A percentile compares a stretch with the other conserved stretches of the same genome.
Evolutionary conservation across 2,797 vertebrate genomes (phyloP).

Genomic region (Enteromius anoplus): DNA sequence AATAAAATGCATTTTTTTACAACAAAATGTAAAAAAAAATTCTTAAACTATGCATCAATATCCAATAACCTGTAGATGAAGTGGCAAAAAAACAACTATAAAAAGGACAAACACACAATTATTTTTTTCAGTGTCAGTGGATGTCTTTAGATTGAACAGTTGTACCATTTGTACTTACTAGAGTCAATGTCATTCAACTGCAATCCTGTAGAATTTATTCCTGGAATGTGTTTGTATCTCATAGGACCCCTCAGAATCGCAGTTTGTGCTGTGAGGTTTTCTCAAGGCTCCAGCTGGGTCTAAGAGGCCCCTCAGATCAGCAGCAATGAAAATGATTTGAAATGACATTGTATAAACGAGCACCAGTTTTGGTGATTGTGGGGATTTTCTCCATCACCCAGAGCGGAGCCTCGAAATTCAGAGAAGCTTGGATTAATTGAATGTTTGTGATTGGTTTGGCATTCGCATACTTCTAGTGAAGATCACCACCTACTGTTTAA

Average conservation of each 20-base stretch:
- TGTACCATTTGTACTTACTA: neutral
- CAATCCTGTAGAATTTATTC: slow-evolving; percentile 6
- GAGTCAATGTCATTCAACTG: slow-evolving; percentile 1
- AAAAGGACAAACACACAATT: neutral
- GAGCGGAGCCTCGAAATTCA: neutral
- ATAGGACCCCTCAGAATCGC: neutral
- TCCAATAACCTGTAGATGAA: slow-evolving; percentile 1
- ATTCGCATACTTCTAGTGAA: neutral
- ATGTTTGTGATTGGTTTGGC: neutral
- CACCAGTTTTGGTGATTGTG: neutral
- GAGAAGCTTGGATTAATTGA: slow-evolving; percentile 11
- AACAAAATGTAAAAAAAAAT: neutral
- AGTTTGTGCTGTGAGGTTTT: slow-evolving; percentile 5
- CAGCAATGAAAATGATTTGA: neutral
- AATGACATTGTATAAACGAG: neutral
- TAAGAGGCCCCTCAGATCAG: slow-evolving; percentile 10
- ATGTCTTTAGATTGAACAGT: neutral
- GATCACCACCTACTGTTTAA: slow-evolving; percentile 40
- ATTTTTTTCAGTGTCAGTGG: neutral
- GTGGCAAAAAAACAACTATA: neutral
- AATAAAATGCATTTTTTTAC: neutral
- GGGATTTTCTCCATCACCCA: slow-evolving; percentile 18
- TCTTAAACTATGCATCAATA: neutral
- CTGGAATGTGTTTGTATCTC: slow-evolving; percentile 12
- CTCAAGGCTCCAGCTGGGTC: neutral